phyloP scores from a whole-genome alignment of 2,797 vertebrate genomes.

The Acipenser ruthenus region DNA sequence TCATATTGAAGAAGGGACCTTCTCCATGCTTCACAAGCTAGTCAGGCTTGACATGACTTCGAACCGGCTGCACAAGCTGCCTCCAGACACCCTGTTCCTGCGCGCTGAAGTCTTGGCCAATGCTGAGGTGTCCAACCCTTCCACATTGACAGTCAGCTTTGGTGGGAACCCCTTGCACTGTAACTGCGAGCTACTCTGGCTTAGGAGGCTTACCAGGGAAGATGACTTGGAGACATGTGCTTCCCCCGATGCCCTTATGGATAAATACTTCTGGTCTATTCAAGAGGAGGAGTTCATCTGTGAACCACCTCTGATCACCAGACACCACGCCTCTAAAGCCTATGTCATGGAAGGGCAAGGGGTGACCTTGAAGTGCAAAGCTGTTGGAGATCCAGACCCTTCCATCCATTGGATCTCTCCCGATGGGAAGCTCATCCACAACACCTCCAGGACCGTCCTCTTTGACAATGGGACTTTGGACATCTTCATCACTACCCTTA shows the following conservation, averaged over 20 bases:
- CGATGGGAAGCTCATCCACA: slow-evolving; percentile 82
- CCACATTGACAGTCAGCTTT: slow-evolving; percentile 75
- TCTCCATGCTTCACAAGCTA: slow-evolving; percentile 80
- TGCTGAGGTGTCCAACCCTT: slow-evolving; percentile 53
- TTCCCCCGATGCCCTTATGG: slow-evolving; percentile 81
- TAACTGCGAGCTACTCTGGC: slow-evolving; percentile 90
- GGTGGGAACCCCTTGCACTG: slow-evolving; percentile 89
- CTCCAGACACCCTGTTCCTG: slow-evolving; percentile 80
- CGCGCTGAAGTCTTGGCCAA: slow-evolving; percentile 71
- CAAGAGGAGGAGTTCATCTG: slow-evolving; percentile 90
- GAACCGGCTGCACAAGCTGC: slow-evolving; percentile 82
- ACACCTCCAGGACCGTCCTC: slow-evolving; percentile 73
- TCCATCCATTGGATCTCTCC: slow-evolving; percentile 84
- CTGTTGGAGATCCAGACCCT: slow-evolving; percentile 80
- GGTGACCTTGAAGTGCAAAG: slow-evolving; percentile 77
- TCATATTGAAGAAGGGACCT: slow-evolving; percentile 76
- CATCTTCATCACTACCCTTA: slow-evolving; percentile 81
- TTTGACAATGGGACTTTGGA: slow-evolving; percentile 82
- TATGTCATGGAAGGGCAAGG: slow-evolving; percentile 84
- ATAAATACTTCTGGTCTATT: slow-evolving; percentile 90
- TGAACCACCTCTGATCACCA: slow-evolving; percentile 79
- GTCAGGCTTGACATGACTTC: slow-evolving; percentile 89
- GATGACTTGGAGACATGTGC: slow-evolving; percentile 90
- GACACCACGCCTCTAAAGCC: slow-evolving; percentile 61
- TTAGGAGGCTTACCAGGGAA: slow-evolving; percentile 73